Base-by-base conservation (phyloP, 2,888 invertebrate species). In the Caenorhabditis imperialis region DNA sequence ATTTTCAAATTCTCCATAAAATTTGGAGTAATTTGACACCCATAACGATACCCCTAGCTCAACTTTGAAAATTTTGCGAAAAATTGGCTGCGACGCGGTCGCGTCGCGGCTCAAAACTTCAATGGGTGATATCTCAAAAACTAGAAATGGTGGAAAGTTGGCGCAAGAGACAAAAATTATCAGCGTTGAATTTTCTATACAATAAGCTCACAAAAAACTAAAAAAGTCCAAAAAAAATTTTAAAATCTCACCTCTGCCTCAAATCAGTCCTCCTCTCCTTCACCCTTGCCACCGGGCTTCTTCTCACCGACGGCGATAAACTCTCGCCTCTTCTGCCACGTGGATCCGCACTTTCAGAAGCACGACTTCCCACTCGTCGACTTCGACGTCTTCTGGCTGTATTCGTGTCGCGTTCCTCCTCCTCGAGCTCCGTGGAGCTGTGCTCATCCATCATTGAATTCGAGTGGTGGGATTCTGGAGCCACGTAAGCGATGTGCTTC, bases 401-500 rank as follows among this genome's bases (percentile, higher is more conserved):
- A 37, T 63, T 69, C 38, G 33, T 58, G 22, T 50, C 58, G 16
- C 45, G 45, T n/a, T 53, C 71, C 10, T 74, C 75, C 25, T 78
- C 58, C 40, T 78, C 82, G 18, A 81, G 76, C 44, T 83, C 82
- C 1, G 80, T 81, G 5, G 78, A 71, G 8, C 78, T 78, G 47
- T 85, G 84, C 38, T 82, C 86, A 50, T 85, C 85, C 86, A 87
- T 83, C 78, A 86, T 81, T 20, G 85, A 85, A 62, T 85, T 86
- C 30, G 83, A 81, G 75, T 86, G 86, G 58, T 88, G 88, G 4
- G 85, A 85, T 65, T 88, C 88, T 3, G 88, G 88, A n/a, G 88
- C 87, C 12, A 88, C 88, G 57, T 88, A 88, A 6, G 88, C 88
- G 40, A 88, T 87, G 73, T 85, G 84, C 70, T 86, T 86, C 77